Evolutionary conservation across 2,113 vertebrate species (phyloP).

Genomic region (Erythrolamprus reginae): DNA sequence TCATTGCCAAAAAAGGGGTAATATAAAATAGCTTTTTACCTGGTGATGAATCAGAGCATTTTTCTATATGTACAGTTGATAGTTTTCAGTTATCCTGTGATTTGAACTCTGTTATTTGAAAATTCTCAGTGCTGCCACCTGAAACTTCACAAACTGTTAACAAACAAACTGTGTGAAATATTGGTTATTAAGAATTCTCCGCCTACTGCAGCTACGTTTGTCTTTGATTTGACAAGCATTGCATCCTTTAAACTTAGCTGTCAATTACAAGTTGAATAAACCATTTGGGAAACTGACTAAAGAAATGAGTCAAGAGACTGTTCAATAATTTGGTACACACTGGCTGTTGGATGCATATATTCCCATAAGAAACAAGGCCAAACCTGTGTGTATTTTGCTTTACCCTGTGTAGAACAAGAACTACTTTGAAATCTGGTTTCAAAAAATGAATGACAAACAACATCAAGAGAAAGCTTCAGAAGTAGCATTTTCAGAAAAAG

Average conservation of each 20-base stretch:
- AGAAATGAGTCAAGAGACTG: background rate
- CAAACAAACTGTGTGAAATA: background rate
- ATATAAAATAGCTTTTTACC: background rate
- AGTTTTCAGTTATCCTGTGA: background rate
- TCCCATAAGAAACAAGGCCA: background rate
- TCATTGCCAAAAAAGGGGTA: background rate
- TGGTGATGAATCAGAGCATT: background rate
- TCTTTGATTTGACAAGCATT: background rate
- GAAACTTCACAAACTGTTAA: background rate
- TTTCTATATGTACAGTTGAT: background rate
- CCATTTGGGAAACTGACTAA: background rate
- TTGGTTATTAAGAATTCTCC: background rate
- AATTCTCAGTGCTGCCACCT: background rate
- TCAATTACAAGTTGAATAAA: background rate
- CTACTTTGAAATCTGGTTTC: background rate
- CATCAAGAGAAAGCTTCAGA: background rate
- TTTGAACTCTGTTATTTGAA: background rate
- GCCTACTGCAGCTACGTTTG: background rate
- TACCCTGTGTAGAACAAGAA: background rate
- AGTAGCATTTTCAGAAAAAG: background rate
- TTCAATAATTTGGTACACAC: background rate
- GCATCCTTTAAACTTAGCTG: background rate
- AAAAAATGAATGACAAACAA: background rate
- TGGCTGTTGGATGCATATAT: background rate
- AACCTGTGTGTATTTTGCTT: background rate